Evolutionary conservation across 2,888 invertebrate species (phyloP).

Genomic region (Amiota mariae): DNA sequence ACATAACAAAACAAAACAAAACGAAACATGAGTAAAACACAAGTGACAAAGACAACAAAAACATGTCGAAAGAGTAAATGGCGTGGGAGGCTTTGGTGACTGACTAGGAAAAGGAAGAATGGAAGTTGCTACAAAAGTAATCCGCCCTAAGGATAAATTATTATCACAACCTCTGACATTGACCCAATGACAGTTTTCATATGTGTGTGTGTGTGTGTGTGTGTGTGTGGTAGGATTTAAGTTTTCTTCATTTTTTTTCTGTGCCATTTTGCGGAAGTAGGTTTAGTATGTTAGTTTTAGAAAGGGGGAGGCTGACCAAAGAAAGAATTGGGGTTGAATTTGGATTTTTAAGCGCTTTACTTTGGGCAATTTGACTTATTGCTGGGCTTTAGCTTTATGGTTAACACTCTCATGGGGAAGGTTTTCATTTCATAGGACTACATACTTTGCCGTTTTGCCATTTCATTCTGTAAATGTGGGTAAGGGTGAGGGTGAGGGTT

Average conservation of each 20-base stretch:
- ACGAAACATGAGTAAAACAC: background rate
- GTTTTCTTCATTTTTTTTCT: conserved; percentile 1
- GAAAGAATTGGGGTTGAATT: conserved; percentile 11
- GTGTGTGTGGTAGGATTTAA: conserved; percentile 12
- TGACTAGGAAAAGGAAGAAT: background rate
- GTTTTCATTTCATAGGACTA: background rate
- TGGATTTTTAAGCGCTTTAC: conserved; percentile 18
- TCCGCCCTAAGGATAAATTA: conserved; percentile 33
- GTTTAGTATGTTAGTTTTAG: background rate
- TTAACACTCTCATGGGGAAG: conserved; percentile 3
- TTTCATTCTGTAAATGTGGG: background rate
- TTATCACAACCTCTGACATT: conserved; percentile 30
- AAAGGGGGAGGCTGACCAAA: conserved; percentile 6
- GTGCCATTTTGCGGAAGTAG: background rate
- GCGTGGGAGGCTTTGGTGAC: background rate
- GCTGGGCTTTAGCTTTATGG: conserved; percentile 5
- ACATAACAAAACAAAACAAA: conserved; percentile 7
- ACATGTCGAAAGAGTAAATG: background rate
- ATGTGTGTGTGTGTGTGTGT: background rate
- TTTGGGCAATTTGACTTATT: conserved; percentile 22
- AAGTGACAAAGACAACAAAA: background rate
- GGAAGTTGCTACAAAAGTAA: conserved; percentile 15
- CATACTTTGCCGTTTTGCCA: background rate
- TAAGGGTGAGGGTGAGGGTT: conserved; percentile 1
- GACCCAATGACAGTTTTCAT: conserved; percentile 31